Base-by-base conservation (phyloP, 2,113 vertebrate genomes). In the Dasypus novemcinctus region DNA sequence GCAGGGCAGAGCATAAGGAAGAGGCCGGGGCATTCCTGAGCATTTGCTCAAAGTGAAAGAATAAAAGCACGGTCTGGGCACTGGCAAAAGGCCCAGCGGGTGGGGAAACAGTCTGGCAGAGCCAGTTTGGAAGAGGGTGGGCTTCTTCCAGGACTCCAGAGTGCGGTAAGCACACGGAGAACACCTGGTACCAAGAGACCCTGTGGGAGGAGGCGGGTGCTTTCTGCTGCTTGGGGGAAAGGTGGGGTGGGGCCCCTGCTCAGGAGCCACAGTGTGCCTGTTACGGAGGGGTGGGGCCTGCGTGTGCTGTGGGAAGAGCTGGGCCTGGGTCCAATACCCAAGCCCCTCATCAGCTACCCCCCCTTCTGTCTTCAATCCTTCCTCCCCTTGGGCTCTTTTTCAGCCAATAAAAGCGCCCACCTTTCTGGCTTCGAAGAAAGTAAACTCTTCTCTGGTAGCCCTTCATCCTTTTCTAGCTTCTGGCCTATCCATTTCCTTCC, bases 341-440 rank as follows among this genome's bases (percentile, higher is more conserved):
- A n/a, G n/a, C n/a, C n/a, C 12, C 49, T 52, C 49, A 52, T 8
- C 49, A 52, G 49, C 49, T n/a, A 52, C 49, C 49, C 25, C 68
- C 27, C 41, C 11, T 21, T 25, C 4, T 20, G n/a, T 49, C 33
- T 79, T 85, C 33, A 64, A 36, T 5, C 33, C 82, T 74, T 31
- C 46, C 71, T 63, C 82, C 54, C 18, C 33, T 27, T 14, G 27
- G 64, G 36, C 41, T n/a, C 61, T 89, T 83, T 90, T 36, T 33
- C 75, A 59, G 82, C 14, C 33, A 27, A 83, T 84, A 36, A 38
- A 86, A 82, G 66, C 43, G 38, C 23, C 83, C 36, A 79, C 3
- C 46, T 89, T 75, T 95, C 36, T 75, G 89, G 74, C 36, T 94
- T 93, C 81, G 69, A 74, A 76, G 21, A 89, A 95, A 83, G 13